Evolutionary conservation across 2,797 vertebrate genomes (phyloP).

Genomic region (Pithecia hirsuta): DNA sequence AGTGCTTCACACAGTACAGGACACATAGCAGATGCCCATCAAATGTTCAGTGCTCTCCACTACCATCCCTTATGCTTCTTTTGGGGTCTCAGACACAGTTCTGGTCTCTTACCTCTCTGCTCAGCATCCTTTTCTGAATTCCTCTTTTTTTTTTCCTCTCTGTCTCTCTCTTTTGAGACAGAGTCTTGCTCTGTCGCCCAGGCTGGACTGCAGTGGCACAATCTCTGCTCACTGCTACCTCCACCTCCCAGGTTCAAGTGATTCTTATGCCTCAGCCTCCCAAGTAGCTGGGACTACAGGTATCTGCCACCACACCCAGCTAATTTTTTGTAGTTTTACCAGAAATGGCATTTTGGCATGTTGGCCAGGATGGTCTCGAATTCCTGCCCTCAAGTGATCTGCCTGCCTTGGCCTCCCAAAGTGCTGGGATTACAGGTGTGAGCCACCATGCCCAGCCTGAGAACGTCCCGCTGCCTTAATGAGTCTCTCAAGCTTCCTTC

Average conservation of each 20-base stretch:
- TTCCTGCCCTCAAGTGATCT: background rate
- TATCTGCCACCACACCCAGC: background rate
- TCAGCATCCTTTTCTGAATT: background rate
- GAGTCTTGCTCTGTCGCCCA: background rate
- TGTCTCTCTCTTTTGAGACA: background rate
- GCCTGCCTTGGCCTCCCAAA: background rate
- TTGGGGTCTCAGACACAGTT: background rate
- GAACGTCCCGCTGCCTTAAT: background rate
- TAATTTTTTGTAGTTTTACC: background rate
- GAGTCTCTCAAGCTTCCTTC: background rate
- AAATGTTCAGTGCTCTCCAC: background rate
- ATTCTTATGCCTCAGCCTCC: background rate
- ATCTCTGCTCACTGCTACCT: background rate
- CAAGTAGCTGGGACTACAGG: background rate
- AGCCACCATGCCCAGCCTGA: background rate
- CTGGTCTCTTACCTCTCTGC: background rate
- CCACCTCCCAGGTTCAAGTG: background rate
- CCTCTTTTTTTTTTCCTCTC: background rate
- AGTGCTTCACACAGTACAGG: rapidly evolving
- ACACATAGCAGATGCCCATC: background rate
- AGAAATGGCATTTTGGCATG: background rate
- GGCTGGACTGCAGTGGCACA: background rate
- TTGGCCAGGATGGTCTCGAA: background rate
- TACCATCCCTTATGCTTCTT: background rate
- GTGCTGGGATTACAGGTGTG: background rate